Base-by-base conservation (phyloP, 1,140 invertebrate species). In the Acyrthosiphon pisum region DNA sequence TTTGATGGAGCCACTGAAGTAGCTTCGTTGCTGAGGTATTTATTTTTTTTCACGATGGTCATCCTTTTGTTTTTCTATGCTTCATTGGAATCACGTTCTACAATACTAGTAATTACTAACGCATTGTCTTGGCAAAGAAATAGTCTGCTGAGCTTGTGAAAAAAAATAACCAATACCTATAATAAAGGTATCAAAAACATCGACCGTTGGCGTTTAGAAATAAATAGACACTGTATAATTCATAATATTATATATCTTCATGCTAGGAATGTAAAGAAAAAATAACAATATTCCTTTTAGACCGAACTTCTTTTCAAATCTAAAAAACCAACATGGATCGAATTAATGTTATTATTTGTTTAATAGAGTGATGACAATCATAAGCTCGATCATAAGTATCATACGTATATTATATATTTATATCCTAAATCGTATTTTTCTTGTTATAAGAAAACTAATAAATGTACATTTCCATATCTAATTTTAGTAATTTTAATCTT, bases 101-200 rank as follows among this genome's bases (percentile, higher is more conserved):
- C 89, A n/a, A 90, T 90, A 90, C 41, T 90, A 89, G 87, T 89
- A 90, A 90, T 90, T 90, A 90, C 89, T 68, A 44, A 68, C 50
- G 88, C 89, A 90, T 90, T 90, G 89, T 90, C 53, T 90, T 44
- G 56, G 37, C 26, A 60, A 44, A 68, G 89, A 90, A 60, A 18
- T 90, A 30, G 37, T 68, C 89, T 46, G 53, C 14, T 14, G 44
- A 90, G 26, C 89, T 90, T 44, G 53, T 90, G 53, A 68, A 90
- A 41, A 68, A 37, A 68, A 90, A 37, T 30, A 53, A 88, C 44
- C n/a, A 41, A 60, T 56, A 86, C 22, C 9, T n/a, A 44, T 60
- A 90, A 68, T 44, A 90, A 60, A 90, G 37, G 37, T 90, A 90
- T 90, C 35, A 90, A 44, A 68, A 90, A 60, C 53, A 60, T 41